phyloP scores from a whole-genome alignment of 1,140 invertebrate species.

The Leptinotarsa texana region DNA sequence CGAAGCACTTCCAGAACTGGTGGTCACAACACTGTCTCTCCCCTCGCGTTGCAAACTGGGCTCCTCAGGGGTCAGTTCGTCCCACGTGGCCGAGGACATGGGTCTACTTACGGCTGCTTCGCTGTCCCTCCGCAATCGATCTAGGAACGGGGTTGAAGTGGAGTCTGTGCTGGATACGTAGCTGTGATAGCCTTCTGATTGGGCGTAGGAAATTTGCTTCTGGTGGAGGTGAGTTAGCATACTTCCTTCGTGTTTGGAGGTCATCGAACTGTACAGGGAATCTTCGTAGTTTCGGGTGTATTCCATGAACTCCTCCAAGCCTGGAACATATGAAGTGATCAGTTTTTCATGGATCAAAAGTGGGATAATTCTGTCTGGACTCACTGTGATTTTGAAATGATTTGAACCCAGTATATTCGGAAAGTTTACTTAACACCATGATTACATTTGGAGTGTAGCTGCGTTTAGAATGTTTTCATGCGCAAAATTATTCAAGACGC shows the following conservation, averaged over 20 bases:
- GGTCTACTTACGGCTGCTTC: constrained; percentile 62
- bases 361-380: no score
- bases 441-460: no score
- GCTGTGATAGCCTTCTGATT: constrained; percentile 81
- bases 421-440: no score
- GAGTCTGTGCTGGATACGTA: constrained; percentile 81
- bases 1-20: constrained; percentile 70
- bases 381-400: no score
- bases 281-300: constrained; percentile 59
- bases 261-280: constrained; percentile 48
- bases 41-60: constrained; percentile 54
- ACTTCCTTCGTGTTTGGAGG: constrained; percentile 44
- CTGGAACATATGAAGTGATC: constrained; percentile 25
- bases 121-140: constrained; percentile 66
- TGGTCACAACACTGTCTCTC: constrained; percentile 71
- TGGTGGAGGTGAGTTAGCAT: constrained; percentile 67
- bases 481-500: no score
- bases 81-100: constrained; percentile 56
- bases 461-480: no score
- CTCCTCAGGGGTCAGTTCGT: constrained; percentile 57
- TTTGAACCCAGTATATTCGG: no score
- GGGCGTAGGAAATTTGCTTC: constrained; percentile 76
- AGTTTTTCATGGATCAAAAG: no score
- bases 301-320: constrained; percentile 55
- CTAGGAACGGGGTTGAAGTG: constrained; percentile 77